Evolutionary conservation across 2,888 invertebrate species (phyloP), one percentile per base, ranked within the genome.

Genomic region (Acanthococcus lagerstroemiae): DNA sequence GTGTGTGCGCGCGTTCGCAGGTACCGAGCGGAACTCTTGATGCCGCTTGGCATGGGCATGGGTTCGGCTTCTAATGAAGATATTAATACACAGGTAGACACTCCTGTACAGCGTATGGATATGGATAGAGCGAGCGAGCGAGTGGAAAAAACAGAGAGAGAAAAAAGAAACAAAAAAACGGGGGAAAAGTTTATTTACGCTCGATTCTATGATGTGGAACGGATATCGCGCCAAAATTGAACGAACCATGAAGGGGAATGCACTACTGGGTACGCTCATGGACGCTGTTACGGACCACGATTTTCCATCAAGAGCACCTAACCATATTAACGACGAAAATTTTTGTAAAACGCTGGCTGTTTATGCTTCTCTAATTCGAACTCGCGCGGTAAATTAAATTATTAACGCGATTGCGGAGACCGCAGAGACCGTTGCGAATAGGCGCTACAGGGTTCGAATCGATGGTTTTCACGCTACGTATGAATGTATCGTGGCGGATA

Each of bases 171-270:
- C n/a, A n/a, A n/a, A n/a, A n/a, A n/a, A 37, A 15, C 19, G n/a
- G 50, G 25, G 55, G 9, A 27, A 30, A 56, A 21, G 56, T 56
- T 37, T 56, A 56, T 56, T 56, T 56, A 56, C 44, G 56, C 22
- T 6, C 17, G 24, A 58, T n/a, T 58, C 46, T 58, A 58, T 58
- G 45, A 58, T 30, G 61, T 61, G 61, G 50, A 50, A 50, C 61
- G 61, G 46, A 50, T 48, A 50, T 44, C 61, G 37, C 61, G 50
- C 61, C 48, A 61, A 61, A 61, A 61, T 50, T 48, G 50, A 61
- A 52, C 61, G 61, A 61, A 61, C 61, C 61, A 61, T 61, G 61
- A 61, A 61, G 61, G 61, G 50, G 61, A 61, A 61, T 61, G 61
- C 37, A 61, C 37, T n/a, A n/a, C 37, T 37, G 58, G 46, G 44